phyloP scores from a whole-genome alignment of 2,888 invertebrate species.

The Troides helena region DNA sequence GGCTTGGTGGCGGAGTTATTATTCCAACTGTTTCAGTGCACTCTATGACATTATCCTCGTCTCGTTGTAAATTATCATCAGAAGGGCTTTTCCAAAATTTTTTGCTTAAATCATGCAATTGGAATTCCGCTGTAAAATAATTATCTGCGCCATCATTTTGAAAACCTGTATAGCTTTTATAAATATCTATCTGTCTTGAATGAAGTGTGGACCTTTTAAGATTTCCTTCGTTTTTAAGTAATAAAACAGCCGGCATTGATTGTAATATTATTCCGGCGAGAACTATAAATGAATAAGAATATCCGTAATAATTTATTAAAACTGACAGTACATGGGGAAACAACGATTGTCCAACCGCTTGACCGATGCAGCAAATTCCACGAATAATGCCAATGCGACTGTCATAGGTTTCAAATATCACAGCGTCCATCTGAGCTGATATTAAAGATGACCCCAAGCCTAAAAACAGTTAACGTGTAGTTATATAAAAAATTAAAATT shows the following conservation, averaged over 20 bases:
- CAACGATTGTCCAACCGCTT: slow-evolving; percentile 68
- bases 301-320: slow-evolving; percentile 63
- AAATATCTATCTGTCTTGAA: slow-evolving; percentile 63
- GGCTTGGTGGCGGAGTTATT: slow-evolving; percentile 70
- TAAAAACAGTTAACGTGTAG: slow-evolving; percentile 43
- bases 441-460: slow-evolving; percentile 72
- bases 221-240: slow-evolving; percentile 58
- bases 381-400: slow-evolving; percentile 59
- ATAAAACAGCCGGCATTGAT: slow-evolving; percentile 62
- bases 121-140: slow-evolving; percentile 61
- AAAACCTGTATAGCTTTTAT: slow-evolving; percentile 65
- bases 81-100: slow-evolving; percentile 75
- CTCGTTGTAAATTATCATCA: slow-evolving; percentile 61
- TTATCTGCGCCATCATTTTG: slow-evolving; percentile 55
- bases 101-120: slow-evolving; percentile 63
- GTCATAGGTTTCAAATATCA: slow-evolving; percentile 73
- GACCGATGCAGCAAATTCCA: slow-evolving; percentile 65
- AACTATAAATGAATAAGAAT: slow-evolving; percentile 59
- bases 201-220: slow-evolving; percentile 54
- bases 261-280: slow-evolving; percentile 67
- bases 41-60: slow-evolving; percentile 45
- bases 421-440: slow-evolving; percentile 72
- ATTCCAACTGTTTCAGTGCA: slow-evolving; percentile 51
- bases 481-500: not conserved
- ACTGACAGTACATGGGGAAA: slow-evolving; percentile 70